Percentiles rank a stretch among this genome's conserved stretches.
These are phyloP conservation scores for Platycheirus rosarum DNA, from an alignment of 2,888 invertebrate species.

Conservation along the genomic window DNA sequence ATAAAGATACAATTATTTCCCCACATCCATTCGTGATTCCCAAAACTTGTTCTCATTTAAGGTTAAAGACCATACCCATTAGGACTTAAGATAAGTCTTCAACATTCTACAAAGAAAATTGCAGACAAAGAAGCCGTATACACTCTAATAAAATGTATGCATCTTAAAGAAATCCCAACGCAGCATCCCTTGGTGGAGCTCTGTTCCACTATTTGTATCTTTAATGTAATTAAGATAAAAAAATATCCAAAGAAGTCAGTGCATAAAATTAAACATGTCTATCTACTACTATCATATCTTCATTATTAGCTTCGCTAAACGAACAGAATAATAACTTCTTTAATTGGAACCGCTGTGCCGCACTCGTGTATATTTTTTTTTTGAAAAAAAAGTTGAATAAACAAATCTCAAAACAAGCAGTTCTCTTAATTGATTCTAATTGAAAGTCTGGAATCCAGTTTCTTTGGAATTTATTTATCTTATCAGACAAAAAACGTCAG, in stretches of 20 bases:
- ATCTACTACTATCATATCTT: background rate
- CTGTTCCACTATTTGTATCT: background rate
- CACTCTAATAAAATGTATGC: background rate
- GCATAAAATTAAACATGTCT: constrained; percentile 1
- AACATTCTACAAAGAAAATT: constrained; percentile 29
- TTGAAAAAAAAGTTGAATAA: background rate
- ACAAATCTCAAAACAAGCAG: background rate
- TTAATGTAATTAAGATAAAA: too few relatives aligned
- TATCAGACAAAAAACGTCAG: background rate
- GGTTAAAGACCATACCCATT: constrained; percentile 14
- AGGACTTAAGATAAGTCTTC: background rate
- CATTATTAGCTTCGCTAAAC: background rate
- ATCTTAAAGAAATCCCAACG: constrained; percentile 2
- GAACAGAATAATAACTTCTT: background rate
- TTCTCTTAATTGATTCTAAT: constrained; percentile 2
- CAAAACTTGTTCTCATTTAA: constrained; percentile 27
- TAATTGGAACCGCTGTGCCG: background rate
- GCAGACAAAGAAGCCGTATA: constrained; percentile 32
- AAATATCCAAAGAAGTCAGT: background rate
- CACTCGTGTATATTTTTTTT: background rate
- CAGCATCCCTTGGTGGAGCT: constrained; percentile 8
- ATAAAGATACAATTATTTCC: too few relatives aligned
- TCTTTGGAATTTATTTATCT: background rate
- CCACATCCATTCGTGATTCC: too few relatives aligned
- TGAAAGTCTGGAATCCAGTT: constrained; percentile 24